Evolutionary conservation across 2,113 vertebrate genomes (phyloP).

Genomic region (Cyprinodon tularosa): DNA sequence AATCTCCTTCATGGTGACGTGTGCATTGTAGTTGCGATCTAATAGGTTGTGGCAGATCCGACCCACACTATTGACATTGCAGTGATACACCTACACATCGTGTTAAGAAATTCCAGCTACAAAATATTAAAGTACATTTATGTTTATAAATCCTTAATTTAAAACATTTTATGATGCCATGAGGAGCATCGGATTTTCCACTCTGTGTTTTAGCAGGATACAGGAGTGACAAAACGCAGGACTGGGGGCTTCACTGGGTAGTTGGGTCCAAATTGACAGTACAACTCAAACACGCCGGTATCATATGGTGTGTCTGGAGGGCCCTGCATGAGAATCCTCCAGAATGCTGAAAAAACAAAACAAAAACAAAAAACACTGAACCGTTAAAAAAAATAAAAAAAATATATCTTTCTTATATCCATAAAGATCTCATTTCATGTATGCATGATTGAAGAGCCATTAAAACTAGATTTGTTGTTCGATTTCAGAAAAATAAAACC

Average conservation of each 20-base stretch:
- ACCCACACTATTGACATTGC: slow-evolving; percentile 74
- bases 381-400: not conserved
- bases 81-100: slow-evolving; percentile 67
- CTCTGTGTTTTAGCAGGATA: slow-evolving; percentile 59
- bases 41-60: slow-evolving; percentile 77
- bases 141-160: not conserved
- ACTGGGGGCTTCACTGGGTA: slow-evolving; percentile 74
- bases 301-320: slow-evolving; percentile 74
- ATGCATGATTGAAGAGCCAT: not conserved
- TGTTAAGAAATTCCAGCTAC: slow-evolving; percentile 34
- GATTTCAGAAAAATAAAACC: not conserved
- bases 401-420: not conserved
- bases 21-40: slow-evolving; percentile 71
- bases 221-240: slow-evolving; percentile 66
- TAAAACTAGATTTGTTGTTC: not conserved
- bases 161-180: not conserved
- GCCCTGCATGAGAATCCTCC: slow-evolving; percentile 74
- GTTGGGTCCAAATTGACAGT: slow-evolving; percentile 68
- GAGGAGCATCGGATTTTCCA: not conserved
- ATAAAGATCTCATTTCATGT: not conserved
- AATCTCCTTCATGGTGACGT: slow-evolving; percentile 72
- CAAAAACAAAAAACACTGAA: not conserved
- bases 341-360: slow-evolving; percentile 51
- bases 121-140: not conserved
- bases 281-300: slow-evolving; percentile 72